Conservation (phyloP, 2,888 invertebrate genomes). For the Andrena hattorfiana region DNA sequence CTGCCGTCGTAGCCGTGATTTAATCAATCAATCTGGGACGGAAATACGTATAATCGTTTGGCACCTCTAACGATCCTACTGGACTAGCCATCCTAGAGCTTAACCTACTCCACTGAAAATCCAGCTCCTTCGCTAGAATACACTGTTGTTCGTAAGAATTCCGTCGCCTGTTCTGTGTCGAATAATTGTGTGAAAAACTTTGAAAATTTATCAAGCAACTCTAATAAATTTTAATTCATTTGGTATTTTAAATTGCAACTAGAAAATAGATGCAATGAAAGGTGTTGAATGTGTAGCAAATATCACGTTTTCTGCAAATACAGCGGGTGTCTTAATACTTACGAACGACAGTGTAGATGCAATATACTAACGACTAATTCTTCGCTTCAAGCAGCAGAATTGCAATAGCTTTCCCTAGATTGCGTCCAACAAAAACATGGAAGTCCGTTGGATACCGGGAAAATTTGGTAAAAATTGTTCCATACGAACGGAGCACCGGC, state of each 20-base stretch:
- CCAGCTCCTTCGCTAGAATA: background rate
- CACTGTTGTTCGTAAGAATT: background rate
- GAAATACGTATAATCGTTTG: constrained; percentile 52
- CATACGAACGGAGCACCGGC: background rate
- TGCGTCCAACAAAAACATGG: background rate
- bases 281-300: no score
- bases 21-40: constrained; percentile 61
- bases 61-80: constrained; percentile 55
- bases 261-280: no score
- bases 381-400: background rate
- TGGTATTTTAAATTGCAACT: no score
- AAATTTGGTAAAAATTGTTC: background rate
- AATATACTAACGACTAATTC: no score
- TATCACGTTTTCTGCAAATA: no score
- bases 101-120: constrained; percentile 26
- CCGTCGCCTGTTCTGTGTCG: no score
- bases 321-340: no score
- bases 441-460: background rate
- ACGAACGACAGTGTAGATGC: no score
- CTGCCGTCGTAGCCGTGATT: constrained; percentile 52
- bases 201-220: no score
- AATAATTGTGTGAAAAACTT: no score
- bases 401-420: background rate
- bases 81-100: constrained; percentile 40
- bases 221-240: no score